A percentile compares a stretch with the other conserved stretches of the same genome.
phyloP scores from a whole-genome alignment of 2,797 vertebrate species.

The Phataginus tricuspis region DNA sequence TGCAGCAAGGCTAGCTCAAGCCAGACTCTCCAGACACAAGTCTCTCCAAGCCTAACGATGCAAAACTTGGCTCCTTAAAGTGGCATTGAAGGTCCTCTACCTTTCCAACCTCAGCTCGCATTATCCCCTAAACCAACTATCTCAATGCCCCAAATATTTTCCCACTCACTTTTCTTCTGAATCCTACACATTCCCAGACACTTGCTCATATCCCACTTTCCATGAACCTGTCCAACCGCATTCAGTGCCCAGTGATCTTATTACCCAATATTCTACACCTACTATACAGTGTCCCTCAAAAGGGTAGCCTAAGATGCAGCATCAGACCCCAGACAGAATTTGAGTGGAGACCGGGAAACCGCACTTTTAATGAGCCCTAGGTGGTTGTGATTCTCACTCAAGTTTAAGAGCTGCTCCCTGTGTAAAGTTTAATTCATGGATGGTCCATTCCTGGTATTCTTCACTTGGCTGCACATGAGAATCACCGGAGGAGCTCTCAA shows the following conservation, averaged over 20 bases:
- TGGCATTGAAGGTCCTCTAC: background rate
- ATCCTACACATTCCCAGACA: background rate
- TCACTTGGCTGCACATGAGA: background rate
- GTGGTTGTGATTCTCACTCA: background rate
- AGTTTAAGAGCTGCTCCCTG: background rate
- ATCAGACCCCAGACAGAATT: background rate
- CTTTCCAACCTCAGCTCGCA: background rate
- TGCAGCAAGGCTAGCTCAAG: background rate
- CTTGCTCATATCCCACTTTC: background rate
- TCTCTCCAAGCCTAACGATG: background rate
- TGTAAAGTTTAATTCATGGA: background rate
- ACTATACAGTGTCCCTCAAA: background rate
- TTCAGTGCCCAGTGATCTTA: background rate
- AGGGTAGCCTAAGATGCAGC: background rate
- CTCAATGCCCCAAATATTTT: background rate
- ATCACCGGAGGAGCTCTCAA: background rate
- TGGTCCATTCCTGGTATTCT: background rate
- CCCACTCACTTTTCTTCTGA: background rate
- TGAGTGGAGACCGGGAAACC: background rate
- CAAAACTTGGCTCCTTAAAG: background rate
- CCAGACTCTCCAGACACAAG: background rate
- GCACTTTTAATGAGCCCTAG: background rate
- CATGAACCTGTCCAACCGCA: background rate
- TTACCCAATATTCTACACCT: background rate
- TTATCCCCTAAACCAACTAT: background rate